These are phyloP conservation scores for Pampus argenteus DNA, from an alignment of 2,797 vertebrate genomes.

Conservation along the genomic window DNA sequence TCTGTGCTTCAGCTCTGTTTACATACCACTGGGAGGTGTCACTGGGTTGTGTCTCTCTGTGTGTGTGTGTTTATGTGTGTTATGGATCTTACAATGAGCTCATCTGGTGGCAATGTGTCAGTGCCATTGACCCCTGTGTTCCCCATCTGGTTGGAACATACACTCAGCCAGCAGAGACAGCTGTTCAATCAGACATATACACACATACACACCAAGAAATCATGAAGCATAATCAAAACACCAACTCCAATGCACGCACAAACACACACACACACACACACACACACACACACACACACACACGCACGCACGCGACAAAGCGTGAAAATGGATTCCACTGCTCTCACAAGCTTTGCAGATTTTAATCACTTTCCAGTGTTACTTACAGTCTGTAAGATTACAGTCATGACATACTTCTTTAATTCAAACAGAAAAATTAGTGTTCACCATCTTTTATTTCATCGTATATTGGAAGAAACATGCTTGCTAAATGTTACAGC, in stretches of 20 bases:
- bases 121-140: conserved; percentile 82
- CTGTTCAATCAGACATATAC: conserved; percentile 84
- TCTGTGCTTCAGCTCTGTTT: conserved; percentile 54
- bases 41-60: conserved; percentile 3
- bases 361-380: conserved; percentile 48
- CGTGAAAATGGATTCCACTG: conserved; percentile 46
- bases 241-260: conserved; percentile 9
- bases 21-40: conserved; percentile 49
- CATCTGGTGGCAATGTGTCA: conserved; percentile 80
- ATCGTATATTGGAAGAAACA: background rate
- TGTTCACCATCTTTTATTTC: conserved; percentile 25
- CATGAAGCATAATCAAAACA: conserved; percentile 32
- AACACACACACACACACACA: conserved; percentile 36
- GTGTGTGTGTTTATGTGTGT: conserved; percentile 7
- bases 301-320: conserved; percentile 10
- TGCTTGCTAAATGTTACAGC: conserved; percentile 30
- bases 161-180: conserved; percentile 78
- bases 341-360: conserved; percentile 53
- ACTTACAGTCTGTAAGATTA: conserved; percentile 33
- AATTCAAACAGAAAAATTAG: conserved; percentile 32
- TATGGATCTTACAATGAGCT: conserved; percentile 69
- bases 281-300: too few relatives aligned
- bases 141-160: conserved; percentile 81
- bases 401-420: conserved; percentile 38
- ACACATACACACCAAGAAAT: conserved; percentile 29